Conservation (phyloP, 2,113 vertebrate species). For the Orthonyx spaldingii region DNA sequence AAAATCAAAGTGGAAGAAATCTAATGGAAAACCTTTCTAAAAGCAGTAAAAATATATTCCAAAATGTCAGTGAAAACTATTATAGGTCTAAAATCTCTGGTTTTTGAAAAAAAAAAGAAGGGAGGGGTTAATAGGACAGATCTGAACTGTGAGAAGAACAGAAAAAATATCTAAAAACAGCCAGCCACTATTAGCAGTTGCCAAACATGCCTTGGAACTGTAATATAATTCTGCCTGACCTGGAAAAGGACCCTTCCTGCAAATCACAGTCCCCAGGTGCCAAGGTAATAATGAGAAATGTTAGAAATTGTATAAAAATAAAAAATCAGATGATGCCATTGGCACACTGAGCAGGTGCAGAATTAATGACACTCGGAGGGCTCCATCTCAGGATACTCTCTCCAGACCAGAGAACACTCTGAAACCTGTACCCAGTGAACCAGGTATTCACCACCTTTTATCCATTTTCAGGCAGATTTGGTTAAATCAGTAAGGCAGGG, state of each 20-base stretch:
- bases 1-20: background rate
- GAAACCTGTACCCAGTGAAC: background rate
- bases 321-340: background rate
- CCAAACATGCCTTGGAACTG: conserved; percentile 33
- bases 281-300: conserved; percentile 7
- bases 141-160: background rate
- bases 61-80: background rate
- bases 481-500: background rate
- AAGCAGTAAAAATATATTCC: background rate
- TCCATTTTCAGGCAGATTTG: background rate
- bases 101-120: background rate
- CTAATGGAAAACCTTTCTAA: background rate
- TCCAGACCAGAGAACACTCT: background rate
- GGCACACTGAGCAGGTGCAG: background rate
- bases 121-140: conserved; percentile 30
- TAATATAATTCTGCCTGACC: conserved; percentile 23
- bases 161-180: conserved; percentile 58
- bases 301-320: background rate
- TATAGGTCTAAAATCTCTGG: background rate
- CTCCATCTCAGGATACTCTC: background rate
- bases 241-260: conserved; percentile 7
- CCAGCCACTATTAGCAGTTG: conserved; percentile 21
- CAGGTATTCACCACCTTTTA: background rate
- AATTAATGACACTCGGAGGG: background rate
- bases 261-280: conserved; percentile 4